phyloP scores from a whole-genome alignment of 1,140 invertebrate genomes.

The Euschistus heros region DNA sequence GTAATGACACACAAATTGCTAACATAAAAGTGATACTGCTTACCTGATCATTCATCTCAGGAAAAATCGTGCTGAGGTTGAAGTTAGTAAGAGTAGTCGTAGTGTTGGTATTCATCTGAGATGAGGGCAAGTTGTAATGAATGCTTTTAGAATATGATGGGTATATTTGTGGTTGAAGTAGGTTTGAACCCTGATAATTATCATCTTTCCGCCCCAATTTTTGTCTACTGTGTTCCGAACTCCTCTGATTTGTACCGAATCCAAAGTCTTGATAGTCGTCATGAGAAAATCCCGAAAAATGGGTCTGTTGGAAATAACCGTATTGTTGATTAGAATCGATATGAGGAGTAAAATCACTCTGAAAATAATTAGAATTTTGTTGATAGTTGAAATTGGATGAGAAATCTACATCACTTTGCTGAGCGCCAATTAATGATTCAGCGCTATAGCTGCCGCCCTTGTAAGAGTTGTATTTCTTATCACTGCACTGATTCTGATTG shows the following conservation, averaged over 20 bases:
- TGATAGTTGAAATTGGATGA: conserved; percentile 37
- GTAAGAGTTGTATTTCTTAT: conserved; percentile 22
- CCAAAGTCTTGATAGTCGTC: conserved; percentile 10
- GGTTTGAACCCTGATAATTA: background rate
- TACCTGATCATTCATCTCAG: conserved; percentile 57
- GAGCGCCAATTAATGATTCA: conserved; percentile 43
- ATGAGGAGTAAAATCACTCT: background rate
- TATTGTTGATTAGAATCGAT: background rate
- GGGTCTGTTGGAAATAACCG: conserved; percentile 4
- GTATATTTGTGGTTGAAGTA: background rate
- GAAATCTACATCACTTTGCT: conserved; percentile 35
- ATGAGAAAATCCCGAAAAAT: background rate
- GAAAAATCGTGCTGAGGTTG: conserved; percentile 55
- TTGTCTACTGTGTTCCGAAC: background rate
- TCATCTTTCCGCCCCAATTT: background rate
- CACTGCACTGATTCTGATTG: background rate
- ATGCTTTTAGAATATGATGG: conserved; percentile 1
- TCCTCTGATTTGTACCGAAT: background rate
- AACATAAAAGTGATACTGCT: background rate
- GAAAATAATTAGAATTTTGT: conserved; percentile 22
- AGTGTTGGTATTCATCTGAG: conserved; percentile 18
- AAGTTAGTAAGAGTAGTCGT: conserved; percentile 50
- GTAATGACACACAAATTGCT: no score
- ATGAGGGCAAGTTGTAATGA: background rate
- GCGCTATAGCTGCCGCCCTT: conserved; percentile 45